Evolutionary conservation across 2,888 invertebrate species (phyloP).

Genomic region (Himalopsyche tibetana): DNA sequence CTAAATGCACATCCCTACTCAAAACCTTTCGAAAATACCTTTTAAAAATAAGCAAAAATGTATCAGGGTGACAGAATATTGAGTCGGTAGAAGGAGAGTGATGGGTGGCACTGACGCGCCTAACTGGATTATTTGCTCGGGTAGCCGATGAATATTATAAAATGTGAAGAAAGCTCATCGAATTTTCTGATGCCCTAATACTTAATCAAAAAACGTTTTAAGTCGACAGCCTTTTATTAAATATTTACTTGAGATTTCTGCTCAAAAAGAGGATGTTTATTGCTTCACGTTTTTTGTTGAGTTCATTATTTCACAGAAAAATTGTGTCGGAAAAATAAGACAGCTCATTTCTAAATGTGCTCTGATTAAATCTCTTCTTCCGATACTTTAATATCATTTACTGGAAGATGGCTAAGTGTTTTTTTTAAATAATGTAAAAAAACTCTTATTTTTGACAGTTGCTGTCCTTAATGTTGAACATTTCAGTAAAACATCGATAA

Average conservation of each 20-base stretch:
- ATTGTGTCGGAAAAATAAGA: no score
- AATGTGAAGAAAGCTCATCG: not conserved
- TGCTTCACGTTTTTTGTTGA: not conserved
- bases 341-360: not conserved
- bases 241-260: not conserved
- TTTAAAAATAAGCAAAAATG: not conserved
- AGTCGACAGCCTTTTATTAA: not conserved
- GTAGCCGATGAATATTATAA: constrained; percentile 24
- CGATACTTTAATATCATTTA: no score
- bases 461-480: no score
- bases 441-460: no score
- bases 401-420: no score
- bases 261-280: not conserved
- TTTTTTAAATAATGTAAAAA: no score
- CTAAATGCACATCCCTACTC: no score
- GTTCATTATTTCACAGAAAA: not conserved
- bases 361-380: no score
- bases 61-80: constrained; percentile 44
- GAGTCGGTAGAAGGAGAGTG: constrained; percentile 7
- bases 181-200: constrained; percentile 20
- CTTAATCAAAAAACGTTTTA: not conserved
- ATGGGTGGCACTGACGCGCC: constrained; percentile 39
- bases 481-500: no score
- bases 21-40: not conserved
- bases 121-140: constrained; percentile 18